Percentiles rank a stretch among this genome's conserved stretches.
Conservation (phyloP, 2,797 vertebrate genomes). For the Microctenopoma stevenorrisi region DNA sequence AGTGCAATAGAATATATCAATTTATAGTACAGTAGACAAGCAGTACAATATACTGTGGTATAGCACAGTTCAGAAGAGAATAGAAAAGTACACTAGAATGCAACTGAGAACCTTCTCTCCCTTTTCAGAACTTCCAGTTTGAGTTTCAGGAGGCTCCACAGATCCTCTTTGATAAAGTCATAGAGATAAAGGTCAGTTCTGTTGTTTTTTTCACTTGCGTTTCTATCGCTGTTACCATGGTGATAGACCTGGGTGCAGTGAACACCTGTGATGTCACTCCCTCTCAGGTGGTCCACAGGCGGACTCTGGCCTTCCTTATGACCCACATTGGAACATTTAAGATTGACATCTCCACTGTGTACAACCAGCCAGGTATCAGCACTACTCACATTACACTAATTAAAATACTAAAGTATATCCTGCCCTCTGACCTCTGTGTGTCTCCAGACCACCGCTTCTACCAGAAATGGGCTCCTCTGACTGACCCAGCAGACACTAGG, state of each 20-base stretch:
- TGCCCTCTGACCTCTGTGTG: conserved; percentile 18
- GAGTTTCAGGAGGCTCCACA: conserved; percentile 90
- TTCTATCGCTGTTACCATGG: not conserved
- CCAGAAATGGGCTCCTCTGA: conserved; percentile 95
- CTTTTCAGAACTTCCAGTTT: conserved; percentile 91
- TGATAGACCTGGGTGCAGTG: not conserved
- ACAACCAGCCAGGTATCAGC: conserved; percentile 89
- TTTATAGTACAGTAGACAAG: not conserved
- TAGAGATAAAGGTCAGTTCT: conserved; percentile 90
- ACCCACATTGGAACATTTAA: conserved; percentile 91
- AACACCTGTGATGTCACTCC: conserved; percentile 29
- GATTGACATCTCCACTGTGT: conserved; percentile 90
- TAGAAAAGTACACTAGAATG: not conserved
- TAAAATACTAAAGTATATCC: not conserved
- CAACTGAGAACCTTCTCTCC: conserved; percentile 2
- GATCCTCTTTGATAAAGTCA: conserved; percentile 90
- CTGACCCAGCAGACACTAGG: conserved; percentile 90
- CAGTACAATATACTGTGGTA: accelerated
- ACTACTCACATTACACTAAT: not conserved
- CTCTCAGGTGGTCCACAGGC: conserved; percentile 91
- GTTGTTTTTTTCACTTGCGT: not conserved
- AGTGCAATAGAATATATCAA: not conserved
- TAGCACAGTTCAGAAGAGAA: too few relatives aligned
- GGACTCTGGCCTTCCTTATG: conserved; percentile 89
- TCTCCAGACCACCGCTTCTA: conserved; percentile 91